These are phyloP conservation scores for Drosophila vallismaia DNA, from an alignment of 2,888 invertebrate genomes.

Conservation along the genomic window DNA sequence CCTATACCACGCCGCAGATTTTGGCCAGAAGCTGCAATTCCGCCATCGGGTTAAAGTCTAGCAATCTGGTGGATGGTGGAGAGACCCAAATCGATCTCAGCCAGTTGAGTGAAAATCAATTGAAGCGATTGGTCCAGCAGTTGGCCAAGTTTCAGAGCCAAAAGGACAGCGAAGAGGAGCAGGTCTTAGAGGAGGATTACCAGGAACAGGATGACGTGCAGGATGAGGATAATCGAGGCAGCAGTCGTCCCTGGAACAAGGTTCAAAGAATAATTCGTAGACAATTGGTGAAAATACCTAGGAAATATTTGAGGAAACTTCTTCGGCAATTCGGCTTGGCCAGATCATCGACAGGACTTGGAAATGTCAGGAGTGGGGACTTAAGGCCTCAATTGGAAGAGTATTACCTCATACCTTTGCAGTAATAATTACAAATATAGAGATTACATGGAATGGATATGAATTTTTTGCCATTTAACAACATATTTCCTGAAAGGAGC, in stretches of 20 bases:
- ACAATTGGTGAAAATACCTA: slow-evolving; percentile 66
- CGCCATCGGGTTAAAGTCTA: slow-evolving; percentile 15
- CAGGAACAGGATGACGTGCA: slow-evolving; percentile 11
- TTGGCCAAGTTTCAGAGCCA: slow-evolving; percentile 17
- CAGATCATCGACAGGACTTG: slow-evolving; percentile 30
- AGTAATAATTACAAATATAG: slow-evolving; percentile 15
- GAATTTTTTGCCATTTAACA: too few species aligned
- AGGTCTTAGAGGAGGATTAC: not conserved
- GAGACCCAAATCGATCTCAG: slow-evolving; percentile 52
- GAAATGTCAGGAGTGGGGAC: not conserved
- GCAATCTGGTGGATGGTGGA: slow-evolving; percentile 1
- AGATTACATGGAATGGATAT: not conserved
- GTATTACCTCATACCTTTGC: slow-evolving; percentile 61
- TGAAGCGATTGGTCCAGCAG: slow-evolving; percentile 54
- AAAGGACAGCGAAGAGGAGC: not conserved
- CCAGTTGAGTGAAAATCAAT: slow-evolving; percentile 48
- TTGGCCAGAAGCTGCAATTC: slow-evolving; percentile 6
- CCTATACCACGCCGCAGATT: not conserved
- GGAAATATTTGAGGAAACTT: slow-evolving; percentile 62
- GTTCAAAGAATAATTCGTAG: slow-evolving; percentile 66
- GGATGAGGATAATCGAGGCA: slow-evolving; percentile 57
- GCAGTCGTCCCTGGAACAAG: slow-evolving; percentile 65
- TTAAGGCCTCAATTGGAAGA: slow-evolving; percentile 15
- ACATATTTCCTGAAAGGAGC: too few species aligned
- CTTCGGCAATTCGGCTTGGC: slow-evolving; percentile 62